Evolutionary conservation across 1,140 invertebrate species (phyloP), one percentile per base, ranked within the genome.

Genomic region (Zophobas morio): DNA sequence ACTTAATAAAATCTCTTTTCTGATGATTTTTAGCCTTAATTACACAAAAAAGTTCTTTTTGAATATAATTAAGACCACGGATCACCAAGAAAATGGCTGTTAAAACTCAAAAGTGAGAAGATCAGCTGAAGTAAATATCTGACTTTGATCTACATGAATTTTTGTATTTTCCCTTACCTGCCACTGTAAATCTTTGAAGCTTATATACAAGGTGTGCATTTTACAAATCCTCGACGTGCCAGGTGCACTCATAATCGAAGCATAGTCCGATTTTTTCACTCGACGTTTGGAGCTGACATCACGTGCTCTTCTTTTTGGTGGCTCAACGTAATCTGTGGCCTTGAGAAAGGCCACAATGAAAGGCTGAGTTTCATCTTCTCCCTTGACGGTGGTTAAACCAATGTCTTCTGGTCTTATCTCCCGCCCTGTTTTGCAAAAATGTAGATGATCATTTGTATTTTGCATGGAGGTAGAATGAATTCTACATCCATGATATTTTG

Each of bases 271-370:
- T 82, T 85, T 85, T 76, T 82, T 83, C 63, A 84, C 79, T 78
- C 82, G 66, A 42, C 85, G 82, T 75, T 90, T 89, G 51, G 90
- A 89, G 39, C 88, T 83, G 6, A 88, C 86, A 49, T 85, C 88
- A 84, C 83, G 89, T 87, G 78, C 85, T 85, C 63, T 86, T 81
- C 42, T 85, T 87, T 76, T 86, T 80, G 75, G 20, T 20, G 20
- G 89, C 88, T 82, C 91, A 80, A 84, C 87, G 57, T 87, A 74
- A 8, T 88, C 89, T 1, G 88, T 88, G 47, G 89, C 92, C 84
- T 94, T 94, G 79, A 97, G 92, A 85, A 95, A 97, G 1, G 93
- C 94, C 2, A 96, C 94, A 90, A 96, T 91, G 86, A 97, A 96
- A 0, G 96, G 95, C 84, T 97, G 94, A 79, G 93, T 93, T 77